These are phyloP conservation scores for Cyanistes caeruleus DNA, from an alignment of 2,113 vertebrate genomes.

Conservation along the genomic window DNA sequence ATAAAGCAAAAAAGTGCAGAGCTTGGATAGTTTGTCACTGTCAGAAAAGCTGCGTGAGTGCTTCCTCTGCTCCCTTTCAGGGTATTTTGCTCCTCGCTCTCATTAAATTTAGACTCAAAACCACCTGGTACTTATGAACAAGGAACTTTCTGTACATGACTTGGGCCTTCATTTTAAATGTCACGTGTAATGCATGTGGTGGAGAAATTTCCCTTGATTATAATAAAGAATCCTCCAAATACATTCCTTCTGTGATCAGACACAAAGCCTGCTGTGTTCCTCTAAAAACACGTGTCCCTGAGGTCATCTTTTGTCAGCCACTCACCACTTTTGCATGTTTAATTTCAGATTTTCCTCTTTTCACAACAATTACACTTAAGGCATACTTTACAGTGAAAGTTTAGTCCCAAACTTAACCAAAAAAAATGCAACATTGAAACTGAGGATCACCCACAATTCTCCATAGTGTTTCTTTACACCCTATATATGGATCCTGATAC, in stretches of 20 bases:
- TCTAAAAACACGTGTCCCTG: not conserved
- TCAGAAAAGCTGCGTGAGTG: not conserved
- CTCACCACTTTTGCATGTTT: not conserved
- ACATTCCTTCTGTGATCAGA: not conserved
- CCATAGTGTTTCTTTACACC: not conserved
- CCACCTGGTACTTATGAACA: not conserved
- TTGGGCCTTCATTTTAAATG: conserved; percentile 30
- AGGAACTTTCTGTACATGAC: conserved; percentile 4
- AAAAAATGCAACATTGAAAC: not conserved
- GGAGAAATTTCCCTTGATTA: not conserved
- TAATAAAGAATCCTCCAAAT: not conserved
- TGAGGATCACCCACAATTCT: not conserved
- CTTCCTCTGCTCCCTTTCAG: conserved; percentile 26
- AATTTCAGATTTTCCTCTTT: not conserved
- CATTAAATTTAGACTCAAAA: conserved; percentile 26
- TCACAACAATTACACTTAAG: not conserved
- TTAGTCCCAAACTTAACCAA: not conserved
- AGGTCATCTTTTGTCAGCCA: not conserved
- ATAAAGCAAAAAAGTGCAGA: conserved; percentile 42
- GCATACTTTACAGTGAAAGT: not conserved
- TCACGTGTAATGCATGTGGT: not conserved
- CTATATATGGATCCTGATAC: not conserved
- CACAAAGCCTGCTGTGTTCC: not conserved
- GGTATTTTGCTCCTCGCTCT: not conserved
- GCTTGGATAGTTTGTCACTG: conserved; percentile 22